Percentiles rank a stretch among this genome's conserved stretches.
phyloP scores from a whole-genome alignment of 1,140 invertebrate species.

The Anastatus disparis region DNA sequence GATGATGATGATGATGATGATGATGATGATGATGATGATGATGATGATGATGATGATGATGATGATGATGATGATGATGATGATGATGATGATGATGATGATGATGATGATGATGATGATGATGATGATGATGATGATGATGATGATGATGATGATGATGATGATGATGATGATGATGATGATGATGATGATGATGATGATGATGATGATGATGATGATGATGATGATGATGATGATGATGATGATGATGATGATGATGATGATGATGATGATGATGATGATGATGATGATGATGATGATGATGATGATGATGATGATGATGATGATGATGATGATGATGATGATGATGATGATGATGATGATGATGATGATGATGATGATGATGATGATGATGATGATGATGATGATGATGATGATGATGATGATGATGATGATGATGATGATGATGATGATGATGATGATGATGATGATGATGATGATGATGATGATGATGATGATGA shows the following conservation, averaged over 20 bases:
- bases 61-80: background rate
- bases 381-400: background rate
- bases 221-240: background rate
- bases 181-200: background rate
- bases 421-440: background rate
- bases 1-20: background rate
- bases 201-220: background rate
- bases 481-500: background rate
- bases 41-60: background rate
- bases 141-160: background rate
- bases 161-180: background rate
- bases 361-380: constrained; percentile 2
- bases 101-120: background rate
- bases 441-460: background rate
- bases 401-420: background rate
- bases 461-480: background rate
- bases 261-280: background rate
- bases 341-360: background rate
- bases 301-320: background rate
- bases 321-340: background rate
- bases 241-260: background rate
- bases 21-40: background rate
- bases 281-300: background rate
- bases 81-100: background rate
- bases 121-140: background rate